Evolutionary conservation across 2,888 invertebrate genomes (phyloP), one percentile per base, ranked within the genome.

Genomic region (Drosophila imparisetae): DNA sequence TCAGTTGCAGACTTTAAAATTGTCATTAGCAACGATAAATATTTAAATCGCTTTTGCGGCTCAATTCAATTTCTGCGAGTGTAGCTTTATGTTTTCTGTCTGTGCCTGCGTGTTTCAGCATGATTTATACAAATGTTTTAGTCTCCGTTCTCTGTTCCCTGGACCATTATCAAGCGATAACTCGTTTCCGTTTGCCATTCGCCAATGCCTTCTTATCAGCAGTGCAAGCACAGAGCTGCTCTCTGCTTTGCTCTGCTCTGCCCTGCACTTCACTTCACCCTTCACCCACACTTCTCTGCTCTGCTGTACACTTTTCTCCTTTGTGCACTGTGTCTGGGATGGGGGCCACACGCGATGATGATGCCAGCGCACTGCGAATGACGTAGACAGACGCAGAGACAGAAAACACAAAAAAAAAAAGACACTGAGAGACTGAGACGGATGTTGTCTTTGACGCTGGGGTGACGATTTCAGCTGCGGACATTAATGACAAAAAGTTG

Each of bases 101-200:
- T 55, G 72, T 50, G 21, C 52, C 29, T 66, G 52, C 3, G 48
- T 61, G 53, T 49, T 40, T 49, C 40, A 21, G 15, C 15, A 50
- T 62, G 63, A 62, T 69, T 72, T 71, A 70, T 57, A 27, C 38
- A 24, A 13, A 24, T 32, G 40, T 13, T 40, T n/a, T 32, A 45
- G 40, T 59, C 54, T 63, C 15, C 60, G 58, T 11, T 48, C 42
- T 48, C n/a, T 72, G 40, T 58, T 59, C 65, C 45, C 67, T 78
- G 81, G 81, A 62, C 80, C 80, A 68, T 72, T 78, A 78, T 78
- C 78, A 80, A 66, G 78, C 81, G 78, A 78, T 78, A 78, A 78
- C 79, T 81, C 79, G 81, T 79, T 79, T 79, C 79, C 79, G 79
- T 66, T 78, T 42, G 68, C 67, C 55, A 60, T 45, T 40, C 59